These are phyloP conservation scores for Drosophila subobscura DNA, from an alignment of 1,140 invertebrate genomes.

Conservation along the genomic window DNA sequence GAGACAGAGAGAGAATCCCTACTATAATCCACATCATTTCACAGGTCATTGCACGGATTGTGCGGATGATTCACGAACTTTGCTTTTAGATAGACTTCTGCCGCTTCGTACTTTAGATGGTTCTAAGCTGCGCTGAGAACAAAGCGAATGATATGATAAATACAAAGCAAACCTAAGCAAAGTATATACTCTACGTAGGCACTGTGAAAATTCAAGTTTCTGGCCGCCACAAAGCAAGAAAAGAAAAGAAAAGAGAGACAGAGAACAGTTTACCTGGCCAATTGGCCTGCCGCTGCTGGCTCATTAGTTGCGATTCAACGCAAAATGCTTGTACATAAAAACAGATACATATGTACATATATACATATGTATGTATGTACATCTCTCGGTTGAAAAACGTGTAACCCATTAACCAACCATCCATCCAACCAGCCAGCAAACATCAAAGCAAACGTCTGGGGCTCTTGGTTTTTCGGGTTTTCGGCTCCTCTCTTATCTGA, in stretches of 20 bases:
- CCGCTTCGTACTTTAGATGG: background rate
- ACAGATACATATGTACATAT: slow-evolving; percentile 6
- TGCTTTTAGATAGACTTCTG: background rate
- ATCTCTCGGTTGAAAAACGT: background rate
- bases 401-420: slow-evolving; percentile 22
- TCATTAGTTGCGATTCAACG: too few relatives aligned
- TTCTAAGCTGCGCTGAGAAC: background rate
- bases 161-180: slow-evolving; percentile 10
- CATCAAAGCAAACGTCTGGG: slow-evolving; percentile 47
- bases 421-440: slow-evolving; percentile 24
- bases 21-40: slow-evolving; percentile 57
- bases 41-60: slow-evolving; percentile 64
- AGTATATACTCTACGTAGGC: slow-evolving; percentile 17
- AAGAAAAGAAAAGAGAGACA: slow-evolving; percentile 29
- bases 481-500: slow-evolving; percentile 41
- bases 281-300: slow-evolving; percentile 30
- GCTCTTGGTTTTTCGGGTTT: too few relatives aligned
- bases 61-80: slow-evolving; percentile 41
- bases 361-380: slow-evolving; percentile 11
- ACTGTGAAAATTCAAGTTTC: slow-evolving; percentile 51
- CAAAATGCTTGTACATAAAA: background rate
- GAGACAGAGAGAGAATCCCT: background rate
- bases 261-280: slow-evolving; percentile 51
- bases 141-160: slow-evolving; percentile 41
- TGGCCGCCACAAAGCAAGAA: slow-evolving; percentile 35